Evolutionary conservation across 2,797 vertebrate species (phyloP).

Genomic region (Etheostoma nigrum): DNA sequence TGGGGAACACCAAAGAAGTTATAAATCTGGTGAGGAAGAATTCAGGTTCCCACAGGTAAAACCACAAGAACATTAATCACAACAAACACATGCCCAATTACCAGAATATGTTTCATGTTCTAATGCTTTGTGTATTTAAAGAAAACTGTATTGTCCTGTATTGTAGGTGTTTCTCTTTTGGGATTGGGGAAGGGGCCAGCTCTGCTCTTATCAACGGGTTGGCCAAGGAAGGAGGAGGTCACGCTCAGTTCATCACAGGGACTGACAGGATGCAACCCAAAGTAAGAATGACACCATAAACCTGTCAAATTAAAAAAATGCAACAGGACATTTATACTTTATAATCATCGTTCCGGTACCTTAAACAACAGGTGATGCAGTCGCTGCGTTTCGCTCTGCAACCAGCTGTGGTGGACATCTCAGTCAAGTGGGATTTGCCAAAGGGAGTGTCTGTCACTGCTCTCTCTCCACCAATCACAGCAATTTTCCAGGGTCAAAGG

Average conservation of each 20-base stretch:
- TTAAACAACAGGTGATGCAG: conserved; percentile 82
- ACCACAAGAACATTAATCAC: background rate
- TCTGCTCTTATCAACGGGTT: conserved; percentile 88
- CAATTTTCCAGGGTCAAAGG: conserved; percentile 87
- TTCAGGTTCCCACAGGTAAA: conserved; percentile 80
- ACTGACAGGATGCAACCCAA: conserved; percentile 88
- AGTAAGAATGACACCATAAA: conserved; percentile 63
- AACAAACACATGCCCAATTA: background rate
- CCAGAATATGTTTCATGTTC: background rate
- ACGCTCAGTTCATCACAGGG: conserved; percentile 88
- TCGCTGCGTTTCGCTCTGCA: conserved; percentile 86
- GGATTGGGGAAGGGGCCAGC: conserved; percentile 90
- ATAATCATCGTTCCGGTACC: too few species aligned
- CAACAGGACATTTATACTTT: too few species aligned
- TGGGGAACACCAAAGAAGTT: conserved; percentile 78
- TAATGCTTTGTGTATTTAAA: conserved; percentile 2
- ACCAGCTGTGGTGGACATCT: conserved; percentile 75
- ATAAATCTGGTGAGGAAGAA: conserved; percentile 78
- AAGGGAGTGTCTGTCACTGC: conserved; percentile 70
- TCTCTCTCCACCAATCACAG: conserved; percentile 81
- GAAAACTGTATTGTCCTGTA: background rate
- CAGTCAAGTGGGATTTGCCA: conserved; percentile 82
- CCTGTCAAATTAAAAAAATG: background rate
- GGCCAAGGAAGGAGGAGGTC: conserved; percentile 84
- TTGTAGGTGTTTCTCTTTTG: conserved; percentile 90